Base-by-base conservation (phyloP, 1,140 invertebrate genomes). In the Lethrus apterus region DNA sequence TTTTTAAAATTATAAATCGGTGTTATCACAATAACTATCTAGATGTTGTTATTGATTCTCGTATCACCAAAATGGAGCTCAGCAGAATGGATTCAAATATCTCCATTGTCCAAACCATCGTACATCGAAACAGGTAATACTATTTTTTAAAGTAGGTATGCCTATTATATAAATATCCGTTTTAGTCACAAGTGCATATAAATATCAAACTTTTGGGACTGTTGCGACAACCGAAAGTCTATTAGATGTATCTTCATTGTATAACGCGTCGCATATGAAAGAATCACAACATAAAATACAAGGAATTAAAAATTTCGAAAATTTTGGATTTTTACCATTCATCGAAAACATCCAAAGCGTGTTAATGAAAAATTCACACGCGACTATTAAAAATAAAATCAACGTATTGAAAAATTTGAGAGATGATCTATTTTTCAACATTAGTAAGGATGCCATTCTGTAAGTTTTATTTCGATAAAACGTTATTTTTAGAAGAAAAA, bases 301-400 rank as follows among this genome's bases (percentile, higher is more conserved):
- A 9, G 35, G 14, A 21, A 21, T 21, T 21, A 38, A 11, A 11
- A 8, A 5, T 9, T 9, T 9, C 5, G n/a, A 34, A 18, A 18
- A 34, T 21, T 20, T 38, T 11, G 35, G 49, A 14, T 60, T 65
- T 44, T 33, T 62, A 13, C 50, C 55, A 3, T 68, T 75, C 35
- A 51, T 78, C 2, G 73, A 70, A 55, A 52, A 62, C 7, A 66
- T 79, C 24, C 69, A 77, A 38, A 67, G 68, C 11, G 70, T 65
- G 2, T 71, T 79, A 58, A 64, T 75, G 3, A 63, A 63, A 38
- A 74, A 74, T 32, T 70, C 73, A 2, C 65, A 69, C 5, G 61
- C 69, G 24, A 67, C 63, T 20, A 64, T 78, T 18, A 69, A 69
- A 31, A 70, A 70, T 20, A 81, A 80, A 66, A 62, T 77, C n/a